phyloP scores from a whole-genome alignment of 2,888 invertebrate species.

The Harpalus rufipes region DNA sequence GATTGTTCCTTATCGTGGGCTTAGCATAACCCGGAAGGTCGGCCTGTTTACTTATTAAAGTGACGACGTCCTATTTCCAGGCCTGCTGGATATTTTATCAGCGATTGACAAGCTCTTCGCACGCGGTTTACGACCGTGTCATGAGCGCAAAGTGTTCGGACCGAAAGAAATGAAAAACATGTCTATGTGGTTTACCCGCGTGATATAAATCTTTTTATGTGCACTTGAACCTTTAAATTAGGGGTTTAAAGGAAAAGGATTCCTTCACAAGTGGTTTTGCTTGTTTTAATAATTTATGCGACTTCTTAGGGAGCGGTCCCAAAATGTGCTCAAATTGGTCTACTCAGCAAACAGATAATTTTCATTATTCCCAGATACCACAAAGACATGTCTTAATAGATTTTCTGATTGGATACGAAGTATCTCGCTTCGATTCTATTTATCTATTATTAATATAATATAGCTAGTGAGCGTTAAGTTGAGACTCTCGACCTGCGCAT shows the following conservation, averaged over 20 bases:
- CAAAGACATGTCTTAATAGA: too few species aligned
- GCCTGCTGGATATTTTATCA: slow-evolving; percentile 62
- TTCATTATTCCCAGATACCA: too few species aligned
- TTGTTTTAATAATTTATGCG: slow-evolving; percentile 32
- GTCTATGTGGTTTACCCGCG: slow-evolving; percentile 16
- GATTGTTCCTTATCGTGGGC: slow-evolving; percentile 64
- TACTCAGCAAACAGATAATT: not conserved
- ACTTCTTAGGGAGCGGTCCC: not conserved
- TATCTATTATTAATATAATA: too few species aligned
- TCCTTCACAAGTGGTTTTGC: slow-evolving; percentile 34
- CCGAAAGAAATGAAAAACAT: slow-evolving; percentile 52
- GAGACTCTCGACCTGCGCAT: too few species aligned
- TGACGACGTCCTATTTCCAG: slow-evolving; percentile 60
- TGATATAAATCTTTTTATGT: slow-evolving; percentile 50
- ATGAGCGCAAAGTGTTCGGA: slow-evolving; percentile 42
- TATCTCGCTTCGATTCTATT: too few species aligned
- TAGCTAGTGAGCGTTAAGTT: too few species aligned
- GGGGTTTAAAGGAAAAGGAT: slow-evolving; percentile 27
- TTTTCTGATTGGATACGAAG: too few species aligned
- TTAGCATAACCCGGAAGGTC: slow-evolving; percentile 62
- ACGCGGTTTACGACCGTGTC: slow-evolving; percentile 54
- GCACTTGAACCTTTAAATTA: slow-evolving; percentile 6
- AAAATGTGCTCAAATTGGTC: not conserved
- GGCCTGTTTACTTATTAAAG: slow-evolving; percentile 65
- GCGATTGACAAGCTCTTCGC: slow-evolving; percentile 57